Percentiles rank a stretch among this genome's conserved stretches.
Evolutionary conservation across 2,888 invertebrate species (phyloP).

Genomic region (Microplitis manilae): DNA sequence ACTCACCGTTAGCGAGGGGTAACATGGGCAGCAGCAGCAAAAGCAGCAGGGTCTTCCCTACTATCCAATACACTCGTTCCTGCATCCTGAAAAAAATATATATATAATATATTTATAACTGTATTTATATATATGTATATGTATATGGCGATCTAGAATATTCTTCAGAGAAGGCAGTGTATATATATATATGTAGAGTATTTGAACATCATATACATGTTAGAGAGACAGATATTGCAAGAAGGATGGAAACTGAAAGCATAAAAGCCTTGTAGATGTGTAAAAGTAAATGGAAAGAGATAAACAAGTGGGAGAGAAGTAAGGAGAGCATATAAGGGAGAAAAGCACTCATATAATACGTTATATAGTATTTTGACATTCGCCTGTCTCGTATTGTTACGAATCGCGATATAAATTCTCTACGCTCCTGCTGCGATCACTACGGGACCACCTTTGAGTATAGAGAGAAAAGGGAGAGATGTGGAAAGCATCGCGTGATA

Average conservation of each 20-base stretch:
- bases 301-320: conserved; percentile 11
- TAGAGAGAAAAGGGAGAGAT: conserved; percentile 25
- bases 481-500: conserved; percentile 47
- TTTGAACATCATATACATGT: background rate
- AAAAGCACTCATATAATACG: conserved; percentile 45
- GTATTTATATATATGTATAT: conserved; percentile 31
- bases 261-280: background rate
- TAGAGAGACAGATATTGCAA: conserved; percentile 12
- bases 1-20: conserved; percentile 68
- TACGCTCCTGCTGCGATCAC: conserved; percentile 35
- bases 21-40: conserved; percentile 54
- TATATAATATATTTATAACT: conserved; percentile 45
- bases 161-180: background rate
- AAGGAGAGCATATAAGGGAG: background rate
- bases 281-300: background rate
- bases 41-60: conserved; percentile 61
- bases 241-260: background rate
- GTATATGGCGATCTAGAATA: background rate
- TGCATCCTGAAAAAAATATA: conserved; percentile 64
- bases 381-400: conserved; percentile 40
- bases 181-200: conserved; percentile 18
- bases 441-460: conserved; percentile 40
- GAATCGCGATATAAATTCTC: conserved; percentile 41
- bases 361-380: conserved; percentile 50
- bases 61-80: conserved; percentile 62